These are phyloP conservation scores for Conops quadrifasciatus DNA, from an alignment of 2,888 invertebrate genomes.

Conservation along the genomic window DNA sequence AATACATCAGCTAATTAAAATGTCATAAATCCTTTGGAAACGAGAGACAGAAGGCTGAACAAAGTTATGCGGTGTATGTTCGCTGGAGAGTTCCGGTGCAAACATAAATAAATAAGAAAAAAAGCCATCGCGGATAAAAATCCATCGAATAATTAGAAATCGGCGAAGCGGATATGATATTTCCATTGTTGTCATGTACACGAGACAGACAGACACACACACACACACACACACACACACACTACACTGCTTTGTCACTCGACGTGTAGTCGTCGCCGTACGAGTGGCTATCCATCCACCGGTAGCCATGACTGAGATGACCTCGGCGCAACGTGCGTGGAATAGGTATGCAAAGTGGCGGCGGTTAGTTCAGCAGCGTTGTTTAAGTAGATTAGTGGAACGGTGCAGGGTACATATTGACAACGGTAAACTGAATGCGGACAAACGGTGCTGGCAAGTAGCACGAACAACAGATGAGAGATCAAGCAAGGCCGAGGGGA, in stretches of 20 bases:
- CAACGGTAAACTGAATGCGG: not conserved
- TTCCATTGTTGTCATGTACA: constrained; percentile 34
- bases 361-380: no score
- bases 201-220: constrained; percentile 12
- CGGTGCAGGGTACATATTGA: not conserved
- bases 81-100: constrained; percentile 16
- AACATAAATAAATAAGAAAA: constrained; percentile 37
- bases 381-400: not conserved
- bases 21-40: constrained; percentile 41
- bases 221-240: no score
- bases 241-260: not conserved
- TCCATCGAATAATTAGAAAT: constrained; percentile 21
- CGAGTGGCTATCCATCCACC: no score
- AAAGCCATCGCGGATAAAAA: constrained; percentile 14
- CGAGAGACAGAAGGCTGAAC: constrained; percentile 33
- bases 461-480: constrained; percentile 6
- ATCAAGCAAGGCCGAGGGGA: not conserved
- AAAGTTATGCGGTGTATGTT: constrained; percentile 37
- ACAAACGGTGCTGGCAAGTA: constrained; percentile 7
- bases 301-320: not conserved
- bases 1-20: constrained; percentile 48
- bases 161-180: constrained; percentile 27
- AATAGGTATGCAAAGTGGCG: no score
- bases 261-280: no score
- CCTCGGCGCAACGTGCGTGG: no score